Base-by-base conservation (phyloP, 2,797 vertebrate genomes). In the Natrix natrix region DNA sequence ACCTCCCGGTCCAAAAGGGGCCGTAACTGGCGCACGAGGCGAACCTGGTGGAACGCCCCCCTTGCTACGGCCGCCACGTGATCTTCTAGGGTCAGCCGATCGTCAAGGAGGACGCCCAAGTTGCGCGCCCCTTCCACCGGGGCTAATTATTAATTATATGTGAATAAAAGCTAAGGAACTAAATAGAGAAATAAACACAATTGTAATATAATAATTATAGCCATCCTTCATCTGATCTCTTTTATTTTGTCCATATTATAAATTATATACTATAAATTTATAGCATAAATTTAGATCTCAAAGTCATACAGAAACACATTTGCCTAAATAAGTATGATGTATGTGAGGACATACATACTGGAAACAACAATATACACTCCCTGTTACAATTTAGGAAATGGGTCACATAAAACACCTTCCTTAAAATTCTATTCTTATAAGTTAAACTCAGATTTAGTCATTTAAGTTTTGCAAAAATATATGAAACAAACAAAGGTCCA, bases 151-250 rank as follows among this genome's bases (percentile, higher is more conserved):
- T 43, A 48, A 48, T 83, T 43, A 48, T 83, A 83, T 83, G 74
- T 83, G 74, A 83, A 83, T 83, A 43, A 48, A 83, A 83, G 37
- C 74, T 43, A 83, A 48, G 20, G 20, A 83, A 83, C 20, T 43
- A 22, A 83, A 8, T 24, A 83, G 37, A 96, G 97, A 97, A 98
- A 98, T 97, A 96, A 96, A 96, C 96, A 93, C 94, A 96, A 95
- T 90, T 95, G 96, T 96, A 97, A 97, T 24, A 97, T 94, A 95
- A 97, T 96, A 94, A 97, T 96, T 93, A 96, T 96, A 97, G 97
- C 96, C 96, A 96, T 94, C 94, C 92, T 95, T 94, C 94, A 96
- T 96, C 96, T 95, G 96, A 96, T 94, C 95, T 95, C 93, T 97
- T 95, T 95, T 93, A 95, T 93, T 94, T 95, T 96, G 96, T 94